Evolutionary conservation across 2,113 vertebrate genomes (phyloP), one percentile per base, ranked within the genome.

Genomic region (Notiomystis cincta): DNA sequence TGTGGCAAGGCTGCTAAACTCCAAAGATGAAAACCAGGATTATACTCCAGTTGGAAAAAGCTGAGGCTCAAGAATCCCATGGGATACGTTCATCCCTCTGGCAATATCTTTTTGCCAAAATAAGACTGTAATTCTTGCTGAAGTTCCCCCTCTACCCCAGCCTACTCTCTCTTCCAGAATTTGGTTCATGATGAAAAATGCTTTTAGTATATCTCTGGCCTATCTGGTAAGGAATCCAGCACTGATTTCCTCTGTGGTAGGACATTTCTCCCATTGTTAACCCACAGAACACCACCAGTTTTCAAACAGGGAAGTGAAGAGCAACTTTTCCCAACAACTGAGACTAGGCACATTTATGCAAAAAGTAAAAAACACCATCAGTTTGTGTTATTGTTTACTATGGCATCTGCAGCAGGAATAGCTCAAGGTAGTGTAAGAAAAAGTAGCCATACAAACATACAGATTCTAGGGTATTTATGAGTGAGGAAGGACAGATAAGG

Each of bases 391-490:
- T 83, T 89, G n/a, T 89, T 96, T 95, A 93, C 67, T 90, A 40
- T 78, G 92, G 44, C 82, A 81, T 92, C 81, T 86, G 75, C 60
- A 94, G 60, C 66, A 92, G 85, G 51, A 88, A 90, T 93, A 83
- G 33, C 58, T 97, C 71, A 62, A 93, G 82, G 95, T 90, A 95
- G 56, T 5, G 7, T 56, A 92, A 94, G 85, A 83, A 86, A 90
- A 96, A 94, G 22, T 17, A 94, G 56, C 71, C 18, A 1, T 83
- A 89, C 85, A 96, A 93, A 82, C 64, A 89, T 86, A 89, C 9
- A 78, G 82, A 94, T 94, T 92, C 51, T 78, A 60, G 51, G 48
- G 51, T 90, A 69, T 95, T 96, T 95, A 87, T 93, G 85, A 82
- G 42, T 19, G 30, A 91, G 33, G 71, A 93, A 95, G 80, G 64